A percentile compares a stretch with the other conserved stretches of the same genome.
Evolutionary conservation across 2,797 vertebrate genomes (phyloP).

Genomic region (Epinephelus malabaricus): DNA sequence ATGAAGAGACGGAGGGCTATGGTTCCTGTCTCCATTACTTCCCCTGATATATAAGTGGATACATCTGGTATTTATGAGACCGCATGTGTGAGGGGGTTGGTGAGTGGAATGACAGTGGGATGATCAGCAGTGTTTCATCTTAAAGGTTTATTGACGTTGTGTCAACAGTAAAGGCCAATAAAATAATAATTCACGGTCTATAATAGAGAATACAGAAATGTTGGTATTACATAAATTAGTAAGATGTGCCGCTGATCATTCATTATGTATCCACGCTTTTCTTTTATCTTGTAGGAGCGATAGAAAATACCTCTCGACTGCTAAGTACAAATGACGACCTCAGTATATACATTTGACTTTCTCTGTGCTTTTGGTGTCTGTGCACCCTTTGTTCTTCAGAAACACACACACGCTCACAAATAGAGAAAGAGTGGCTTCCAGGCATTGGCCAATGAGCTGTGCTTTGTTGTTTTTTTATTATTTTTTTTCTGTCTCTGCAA

Average conservation of each 20-base stretch:
- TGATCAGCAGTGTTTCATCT: conserved; percentile 17
- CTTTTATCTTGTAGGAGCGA: conserved; percentile 13
- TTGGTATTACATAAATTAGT: conserved; percentile 9
- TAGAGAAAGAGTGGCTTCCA: conserved; percentile 18
- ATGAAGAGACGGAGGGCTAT: conserved; percentile 59
- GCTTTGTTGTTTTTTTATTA: conserved; percentile 5
- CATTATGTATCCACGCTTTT: conserved; percentile 12
- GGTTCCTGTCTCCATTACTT: conserved; percentile 74
- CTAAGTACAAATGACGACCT: conserved; percentile 2
- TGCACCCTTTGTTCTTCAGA: conserved; percentile 16
- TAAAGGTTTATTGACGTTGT: conserved; percentile 32
- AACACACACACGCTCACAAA: conserved; percentile 4
- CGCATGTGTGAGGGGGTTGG: conserved; percentile 16
- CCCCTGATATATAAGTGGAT: conserved; percentile 68
- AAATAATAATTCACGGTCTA: not conserved
- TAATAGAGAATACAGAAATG: not conserved
- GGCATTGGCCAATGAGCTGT: conserved; percentile 31
- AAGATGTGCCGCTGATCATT: conserved; percentile 1
- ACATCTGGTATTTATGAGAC: conserved; percentile 69
- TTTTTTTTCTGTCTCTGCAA: conserved; percentile 5
- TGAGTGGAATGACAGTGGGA: not conserved
- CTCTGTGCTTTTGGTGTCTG: conserved; percentile 8
- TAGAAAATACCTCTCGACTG: not conserved
- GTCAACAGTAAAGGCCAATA: conserved; percentile 15
- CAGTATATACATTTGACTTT: conserved; percentile 11